Evolutionary conservation across 2,888 invertebrate species (phyloP).

Genomic region (Sphaerophoria rueppellii): DNA sequence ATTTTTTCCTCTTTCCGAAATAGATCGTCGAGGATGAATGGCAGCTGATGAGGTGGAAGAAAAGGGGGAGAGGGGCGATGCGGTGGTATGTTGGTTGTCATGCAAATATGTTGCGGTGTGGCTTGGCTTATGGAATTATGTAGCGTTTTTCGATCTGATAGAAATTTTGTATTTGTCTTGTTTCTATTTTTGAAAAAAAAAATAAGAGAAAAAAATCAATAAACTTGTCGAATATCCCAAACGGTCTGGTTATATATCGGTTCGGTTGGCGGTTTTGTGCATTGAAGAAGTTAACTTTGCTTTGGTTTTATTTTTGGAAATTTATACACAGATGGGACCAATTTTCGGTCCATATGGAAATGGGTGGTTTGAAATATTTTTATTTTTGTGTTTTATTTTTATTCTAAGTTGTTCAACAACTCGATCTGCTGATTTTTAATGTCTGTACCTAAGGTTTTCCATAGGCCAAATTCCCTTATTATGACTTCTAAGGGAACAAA

Average conservation of each 20-base stretch:
- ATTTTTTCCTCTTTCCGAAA: slow-evolving; percentile 25
- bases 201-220: slow-evolving; percentile 56
- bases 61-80: background rate
- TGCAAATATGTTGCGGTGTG: slow-evolving; percentile 63
- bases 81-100: slow-evolving; percentile 42
- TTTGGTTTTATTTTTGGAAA: slow-evolving; percentile 8
- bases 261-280: slow-evolving; percentile 8
- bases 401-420: slow-evolving; percentile 60
- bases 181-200: background rate
- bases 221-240: slow-evolving; percentile 66
- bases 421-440: slow-evolving; percentile 36
- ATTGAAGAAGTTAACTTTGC: slow-evolving; percentile 48
- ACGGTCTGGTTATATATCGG: slow-evolving; percentile 25
- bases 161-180: slow-evolving; percentile 35
- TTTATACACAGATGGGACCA: slow-evolving; percentile 62
- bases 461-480: slow-evolving; percentile 29
- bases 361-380: slow-evolving; percentile 9
- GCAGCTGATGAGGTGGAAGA: slow-evolving; percentile 36
- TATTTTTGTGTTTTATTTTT: slow-evolving; percentile 31
- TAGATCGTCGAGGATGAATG: slow-evolving; percentile 45
- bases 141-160: slow-evolving; percentile 63
- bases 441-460: background rate
- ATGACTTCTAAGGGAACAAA: slow-evolving; percentile 28
- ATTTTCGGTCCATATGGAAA: slow-evolving; percentile 19
- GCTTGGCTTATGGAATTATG: slow-evolving; percentile 71